These are phyloP conservation scores for Leptinotarsa rubiginosa DNA, from an alignment of 2,888 invertebrate species.

Conservation along the genomic window DNA sequence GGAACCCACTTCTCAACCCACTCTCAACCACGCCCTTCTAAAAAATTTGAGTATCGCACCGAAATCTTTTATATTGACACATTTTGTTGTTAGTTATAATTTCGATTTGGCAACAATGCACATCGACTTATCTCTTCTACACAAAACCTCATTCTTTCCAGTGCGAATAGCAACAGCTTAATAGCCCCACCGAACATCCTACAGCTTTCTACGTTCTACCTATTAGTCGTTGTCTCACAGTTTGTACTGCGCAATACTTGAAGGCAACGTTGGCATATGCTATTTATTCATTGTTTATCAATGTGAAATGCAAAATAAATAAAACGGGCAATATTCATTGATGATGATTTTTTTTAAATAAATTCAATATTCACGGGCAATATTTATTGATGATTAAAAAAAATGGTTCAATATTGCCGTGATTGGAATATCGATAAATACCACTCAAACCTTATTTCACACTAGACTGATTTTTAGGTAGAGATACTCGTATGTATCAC, in stretches of 20 bases:
- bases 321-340: background rate
- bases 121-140: slow-evolving; percentile 6
- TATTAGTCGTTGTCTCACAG: background rate
- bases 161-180: background rate
- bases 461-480: too few relatives aligned
- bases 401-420: too few relatives aligned
- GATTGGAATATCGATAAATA: too few relatives aligned
- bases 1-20: too few relatives aligned
- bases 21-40: too few relatives aligned
- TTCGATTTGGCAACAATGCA: background rate
- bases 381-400: background rate
- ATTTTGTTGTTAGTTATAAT: too few relatives aligned
- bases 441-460: too few relatives aligned
- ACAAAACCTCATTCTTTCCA: background rate
- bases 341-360: background rate
- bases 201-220: slow-evolving; percentile 1
- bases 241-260: background rate
- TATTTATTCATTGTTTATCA: background rate
- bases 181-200: background rate
- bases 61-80: too few relatives aligned
- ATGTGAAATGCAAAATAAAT: background rate
- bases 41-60: too few relatives aligned
- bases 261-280: background rate
- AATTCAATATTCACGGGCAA: background rate
- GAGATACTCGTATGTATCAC: too few relatives aligned